A percentile compares a stretch with the other conserved stretches of the same genome.
These are phyloP conservation scores for Mamestra brassicae DNA, from an alignment of 2,888 invertebrate species.

Conservation along the genomic window DNA sequence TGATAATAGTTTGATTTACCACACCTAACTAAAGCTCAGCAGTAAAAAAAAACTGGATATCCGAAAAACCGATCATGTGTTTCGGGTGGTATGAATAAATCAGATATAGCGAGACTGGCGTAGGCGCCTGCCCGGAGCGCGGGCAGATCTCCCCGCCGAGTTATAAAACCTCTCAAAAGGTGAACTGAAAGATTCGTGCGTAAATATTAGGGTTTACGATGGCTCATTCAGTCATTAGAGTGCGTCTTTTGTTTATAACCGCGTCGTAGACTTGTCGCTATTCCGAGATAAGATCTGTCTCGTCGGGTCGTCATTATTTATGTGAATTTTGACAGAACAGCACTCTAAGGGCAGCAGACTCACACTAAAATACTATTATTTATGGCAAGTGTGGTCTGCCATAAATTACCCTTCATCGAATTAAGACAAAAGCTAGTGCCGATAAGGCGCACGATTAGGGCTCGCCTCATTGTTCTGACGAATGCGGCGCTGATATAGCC, in stretches of 20 bases:
- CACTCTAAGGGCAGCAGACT: slow-evolving; percentile 72
- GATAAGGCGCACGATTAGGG: slow-evolving; percentile 85
- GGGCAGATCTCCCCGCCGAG: slow-evolving; percentile 80
- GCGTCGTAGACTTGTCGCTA: slow-evolving; percentile 83
- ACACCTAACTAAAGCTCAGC: slow-evolving; percentile 73
- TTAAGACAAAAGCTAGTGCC: slow-evolving; percentile 88
- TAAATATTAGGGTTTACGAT: slow-evolving; percentile 89
- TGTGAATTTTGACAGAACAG: slow-evolving; percentile 88
- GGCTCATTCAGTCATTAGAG: slow-evolving; percentile 89
- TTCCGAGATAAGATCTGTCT: slow-evolving; percentile 84
- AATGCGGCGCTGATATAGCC: slow-evolving; percentile 82
- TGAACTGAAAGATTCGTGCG: slow-evolving; percentile 87
- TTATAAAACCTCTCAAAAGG: slow-evolving; percentile 89
- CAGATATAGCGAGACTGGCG: slow-evolving; percentile 85
- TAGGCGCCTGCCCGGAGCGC: slow-evolving; percentile 80
- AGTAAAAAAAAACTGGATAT: slow-evolving; percentile 81
- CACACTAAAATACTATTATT: slow-evolving; percentile 87
- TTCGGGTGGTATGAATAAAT: slow-evolving; percentile 90
- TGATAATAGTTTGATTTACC: slow-evolving; percentile 61
- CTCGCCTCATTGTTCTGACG: slow-evolving; percentile 84
- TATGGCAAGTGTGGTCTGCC: slow-evolving; percentile 83
- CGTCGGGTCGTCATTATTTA: slow-evolving; percentile 87
- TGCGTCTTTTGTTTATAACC: slow-evolving; percentile 87
- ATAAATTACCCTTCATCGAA: slow-evolving; percentile 87
- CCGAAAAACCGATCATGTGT: slow-evolving; percentile 88